Percentiles rank a stretch among this genome's conserved stretches.
These are phyloP conservation scores for Zapornia atra DNA, from an alignment of 2,113 vertebrate species.

Conservation along the genomic window DNA sequence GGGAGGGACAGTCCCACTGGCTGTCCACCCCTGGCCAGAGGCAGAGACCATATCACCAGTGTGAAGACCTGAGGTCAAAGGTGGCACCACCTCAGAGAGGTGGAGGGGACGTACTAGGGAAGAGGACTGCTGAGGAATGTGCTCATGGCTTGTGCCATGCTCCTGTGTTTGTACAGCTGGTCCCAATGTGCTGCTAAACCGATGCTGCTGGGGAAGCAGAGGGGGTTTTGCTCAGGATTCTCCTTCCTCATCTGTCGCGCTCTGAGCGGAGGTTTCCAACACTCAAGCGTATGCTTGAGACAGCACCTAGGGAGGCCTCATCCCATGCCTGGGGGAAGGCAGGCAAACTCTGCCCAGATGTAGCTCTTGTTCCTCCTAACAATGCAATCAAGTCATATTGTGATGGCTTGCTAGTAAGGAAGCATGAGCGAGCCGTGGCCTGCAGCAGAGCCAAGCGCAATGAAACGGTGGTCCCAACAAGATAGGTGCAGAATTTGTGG, in stretches of 20 bases:
- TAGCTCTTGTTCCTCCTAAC: background rate
- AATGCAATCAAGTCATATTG: background rate
- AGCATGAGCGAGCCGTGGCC: background rate
- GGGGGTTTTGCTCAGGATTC: background rate
- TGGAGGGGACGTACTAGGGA: fast-evolving
- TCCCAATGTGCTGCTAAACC: background rate
- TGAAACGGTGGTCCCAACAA: background rate
- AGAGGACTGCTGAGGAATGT: background rate
- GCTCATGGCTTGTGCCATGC: background rate
- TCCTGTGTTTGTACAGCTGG: slow-evolving; percentile 8
- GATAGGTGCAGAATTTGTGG: background rate
- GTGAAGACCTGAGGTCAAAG: background rate
- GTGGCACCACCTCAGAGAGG: fast-evolving
- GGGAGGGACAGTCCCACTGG: background rate
- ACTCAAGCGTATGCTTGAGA: background rate
- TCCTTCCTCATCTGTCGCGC: background rate
- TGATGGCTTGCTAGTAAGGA: background rate
- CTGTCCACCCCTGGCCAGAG: background rate
- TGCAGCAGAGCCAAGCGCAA: background rate
- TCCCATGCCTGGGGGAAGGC: background rate
- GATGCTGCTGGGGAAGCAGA: fast-evolving
- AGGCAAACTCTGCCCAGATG: background rate
- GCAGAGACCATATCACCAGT: fast-evolving
- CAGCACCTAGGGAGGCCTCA: background rate
- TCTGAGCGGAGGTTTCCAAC: background rate